These are phyloP conservation scores for Phylloscopus trochiloides DNA, from an alignment of 2,113 vertebrate species.

Conservation along the genomic window DNA sequence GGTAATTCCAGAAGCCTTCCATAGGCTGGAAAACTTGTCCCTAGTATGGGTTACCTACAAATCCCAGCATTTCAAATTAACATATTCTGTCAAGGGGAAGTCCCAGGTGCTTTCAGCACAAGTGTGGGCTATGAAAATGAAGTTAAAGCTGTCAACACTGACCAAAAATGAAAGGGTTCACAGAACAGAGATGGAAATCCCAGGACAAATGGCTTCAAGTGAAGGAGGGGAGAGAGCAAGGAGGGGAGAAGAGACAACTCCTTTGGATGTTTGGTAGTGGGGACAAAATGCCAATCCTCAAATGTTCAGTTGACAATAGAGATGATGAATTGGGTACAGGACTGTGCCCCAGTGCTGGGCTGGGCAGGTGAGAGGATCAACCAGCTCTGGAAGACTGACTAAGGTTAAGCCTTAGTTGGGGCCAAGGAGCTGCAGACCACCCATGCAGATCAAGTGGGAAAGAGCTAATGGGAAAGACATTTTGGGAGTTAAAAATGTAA, in stretches of 20 bases:
- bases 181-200: background rate
- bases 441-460: constrained; percentile 45
- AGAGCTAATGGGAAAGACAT: constrained; percentile 26
- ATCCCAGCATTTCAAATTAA: background rate
- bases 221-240: background rate
- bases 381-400: background rate
- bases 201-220: background rate
- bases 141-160: background rate
- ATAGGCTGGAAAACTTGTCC: background rate
- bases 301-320: background rate
- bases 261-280: background rate
- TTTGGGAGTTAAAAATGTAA: constrained; percentile 45
- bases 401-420: background rate
- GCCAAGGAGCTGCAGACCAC: constrained; percentile 31
- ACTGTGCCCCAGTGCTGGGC: background rate
- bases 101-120: background rate
- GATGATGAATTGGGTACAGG: background rate
- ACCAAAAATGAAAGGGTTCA: background rate
- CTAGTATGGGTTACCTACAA: background rate
- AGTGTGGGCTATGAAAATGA: background rate
- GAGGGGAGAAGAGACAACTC: background rate
- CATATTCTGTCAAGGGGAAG: background rate
- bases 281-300: background rate
- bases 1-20: background rate
- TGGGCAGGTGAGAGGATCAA: background rate